Base-by-base conservation (phyloP, 1,140 invertebrate species). In the Papilio machaon region DNA sequence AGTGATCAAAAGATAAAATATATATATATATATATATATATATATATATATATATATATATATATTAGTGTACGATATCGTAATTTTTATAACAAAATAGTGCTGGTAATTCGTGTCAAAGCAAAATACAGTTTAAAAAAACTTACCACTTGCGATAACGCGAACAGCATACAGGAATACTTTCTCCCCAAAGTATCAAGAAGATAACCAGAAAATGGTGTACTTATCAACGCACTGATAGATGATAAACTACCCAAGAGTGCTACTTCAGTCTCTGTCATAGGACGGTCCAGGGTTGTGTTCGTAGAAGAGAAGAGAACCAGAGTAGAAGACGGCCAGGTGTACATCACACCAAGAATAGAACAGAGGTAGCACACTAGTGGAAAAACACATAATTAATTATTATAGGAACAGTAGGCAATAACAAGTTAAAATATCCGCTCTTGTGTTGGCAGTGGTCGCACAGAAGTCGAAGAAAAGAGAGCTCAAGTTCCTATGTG, bases 291-390 rank as follows among this genome's bases (percentile, higher is more conserved):
- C 0, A 84, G 81, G 0, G 81, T 76, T 11, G 83, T 84, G 78
- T 75, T 67, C n/a, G 70, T 17, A n/a, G 83, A 81, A 30, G 70
- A 58, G 82, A 83, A 83, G 15, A 80, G 80, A 38, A 67, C 43
- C 15, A 83, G 60, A 15, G 83, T 84, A 17, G 83, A 82, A 6
- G 83, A 84, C 0, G 83, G 83, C 82, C 82, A 84, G 5, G 80
- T 74, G 64, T 80, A 84, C 77, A 84, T 80, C 52, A 84, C 49
- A 23, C 82, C 82, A 10, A 84, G 17, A 15, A 58, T 46, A 2
- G 60, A 17, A 43, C 54, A 64, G 58, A 79, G 77, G 38, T 79
- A 79, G 10, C 77, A 67, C n/a, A 79, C 77, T 79, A 15, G 10
- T 54, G 13, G 17, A 70, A 70, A 10, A 64, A 70, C 11, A 35